These are phyloP conservation scores for Iphiclides podalirius DNA, from an alignment of 2,888 invertebrate species.

Conservation along the genomic window DNA sequence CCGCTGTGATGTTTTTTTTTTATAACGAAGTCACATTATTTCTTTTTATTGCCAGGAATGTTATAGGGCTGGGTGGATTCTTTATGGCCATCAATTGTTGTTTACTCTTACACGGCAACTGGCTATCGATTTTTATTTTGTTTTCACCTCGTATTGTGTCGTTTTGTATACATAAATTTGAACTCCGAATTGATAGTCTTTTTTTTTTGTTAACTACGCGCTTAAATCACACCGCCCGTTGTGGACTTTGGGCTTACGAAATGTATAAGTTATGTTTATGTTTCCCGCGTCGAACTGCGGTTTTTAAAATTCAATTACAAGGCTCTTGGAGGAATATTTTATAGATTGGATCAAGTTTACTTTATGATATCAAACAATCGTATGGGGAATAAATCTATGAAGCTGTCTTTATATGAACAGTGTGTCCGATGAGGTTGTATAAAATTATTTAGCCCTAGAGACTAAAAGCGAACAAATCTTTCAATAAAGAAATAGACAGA, in stretches of 20 bases:
- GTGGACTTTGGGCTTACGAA: neutral
- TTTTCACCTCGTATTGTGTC: neutral
- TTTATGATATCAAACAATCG: too few relatives aligned
- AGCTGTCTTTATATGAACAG: too few relatives aligned
- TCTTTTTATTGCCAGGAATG: constrained; percentile 15
- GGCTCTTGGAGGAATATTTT: neutral
- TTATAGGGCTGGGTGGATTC: constrained; percentile 9
- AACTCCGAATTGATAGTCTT: constrained; percentile 7
- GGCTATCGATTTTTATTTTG: constrained; percentile 6
- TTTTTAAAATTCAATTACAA: neutral
- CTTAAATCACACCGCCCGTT: constrained; percentile 4
- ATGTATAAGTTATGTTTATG: neutral
- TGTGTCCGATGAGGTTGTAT: too few relatives aligned
- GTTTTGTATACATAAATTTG: constrained; percentile 10
- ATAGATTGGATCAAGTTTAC: too few relatives aligned
- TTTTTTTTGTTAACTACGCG: neutral
- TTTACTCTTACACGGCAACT: constrained; percentile 8
- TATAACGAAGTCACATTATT: neutral
- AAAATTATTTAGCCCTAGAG: too few relatives aligned
- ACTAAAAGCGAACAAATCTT: too few relatives aligned
- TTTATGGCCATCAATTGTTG: constrained; percentile 12
- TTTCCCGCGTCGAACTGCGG: neutral
- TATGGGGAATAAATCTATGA: too few relatives aligned
- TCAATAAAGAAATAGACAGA: too few relatives aligned
- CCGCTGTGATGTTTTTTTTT: constrained; percentile 1